Conservation (phyloP, 2,797 vertebrate species). For the Pachyuromys duprasi region DNA sequence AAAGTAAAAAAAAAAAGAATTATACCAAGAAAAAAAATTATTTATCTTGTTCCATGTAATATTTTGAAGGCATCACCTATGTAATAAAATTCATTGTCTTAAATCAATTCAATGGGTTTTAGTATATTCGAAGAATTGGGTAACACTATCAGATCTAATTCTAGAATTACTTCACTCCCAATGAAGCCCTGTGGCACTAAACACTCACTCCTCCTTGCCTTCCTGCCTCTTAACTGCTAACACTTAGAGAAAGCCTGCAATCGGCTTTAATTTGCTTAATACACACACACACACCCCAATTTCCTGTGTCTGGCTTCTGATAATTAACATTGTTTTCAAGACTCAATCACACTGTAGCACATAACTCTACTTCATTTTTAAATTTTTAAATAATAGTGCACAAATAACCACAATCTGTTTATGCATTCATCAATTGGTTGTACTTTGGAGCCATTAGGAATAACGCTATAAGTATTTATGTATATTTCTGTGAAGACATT, state of each 20-base stretch:
- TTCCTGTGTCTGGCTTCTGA: not conserved
- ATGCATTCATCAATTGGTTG: not conserved
- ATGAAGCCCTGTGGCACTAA: not conserved
- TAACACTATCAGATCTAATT: not conserved
- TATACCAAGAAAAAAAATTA: too few relatives aligned
- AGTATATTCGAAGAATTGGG: not conserved
- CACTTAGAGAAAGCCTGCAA: not conserved
- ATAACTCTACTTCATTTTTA: not conserved
- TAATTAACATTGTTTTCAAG: not conserved
- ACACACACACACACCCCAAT: too few relatives aligned
- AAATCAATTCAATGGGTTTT: slow-evolving; percentile 8
- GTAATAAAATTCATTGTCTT: not conserved
- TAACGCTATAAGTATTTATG: not conserved
- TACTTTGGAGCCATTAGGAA: not conserved
- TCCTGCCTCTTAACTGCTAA: not conserved
- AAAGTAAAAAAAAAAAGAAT: too few relatives aligned
- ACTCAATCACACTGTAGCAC: not conserved
- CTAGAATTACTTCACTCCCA: not conserved
- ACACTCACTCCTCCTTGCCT: not conserved
- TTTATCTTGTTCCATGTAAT: not conserved
- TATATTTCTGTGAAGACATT: not conserved
- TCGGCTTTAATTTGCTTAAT: not conserved
- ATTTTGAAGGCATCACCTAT: not conserved
- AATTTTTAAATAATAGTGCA: not conserved
- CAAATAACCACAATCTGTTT: not conserved